Conservation (phyloP, 2,888 invertebrate species). For the Plusia festucae region DNA sequence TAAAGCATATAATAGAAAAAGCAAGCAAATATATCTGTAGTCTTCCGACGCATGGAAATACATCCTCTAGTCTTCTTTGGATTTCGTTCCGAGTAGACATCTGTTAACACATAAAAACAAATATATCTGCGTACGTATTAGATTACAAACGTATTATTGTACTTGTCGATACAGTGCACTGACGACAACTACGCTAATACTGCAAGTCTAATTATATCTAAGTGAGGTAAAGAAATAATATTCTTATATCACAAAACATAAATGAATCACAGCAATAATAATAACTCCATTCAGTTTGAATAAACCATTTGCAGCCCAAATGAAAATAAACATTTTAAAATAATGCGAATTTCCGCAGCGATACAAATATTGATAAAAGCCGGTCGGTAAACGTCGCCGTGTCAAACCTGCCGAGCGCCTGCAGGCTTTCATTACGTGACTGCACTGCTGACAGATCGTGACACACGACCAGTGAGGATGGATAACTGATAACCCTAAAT, state of each 20-base stretch:
- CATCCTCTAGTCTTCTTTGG: too few species aligned
- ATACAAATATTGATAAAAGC: conserved; percentile 63
- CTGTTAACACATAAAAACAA: too few species aligned
- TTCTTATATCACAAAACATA: not conserved
- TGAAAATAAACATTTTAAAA: conserved; percentile 6
- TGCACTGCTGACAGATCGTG: conserved; percentile 54
- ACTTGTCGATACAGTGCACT: too few species aligned
- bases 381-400: conserved; percentile 61
- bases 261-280: not conserved
- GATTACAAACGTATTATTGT: too few species aligned
- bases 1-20: too few species aligned
- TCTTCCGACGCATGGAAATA: too few species aligned
- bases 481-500: not conserved
- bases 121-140: too few species aligned
- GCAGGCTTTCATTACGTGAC: conserved; percentile 73
- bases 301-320: not conserved
- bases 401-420: conserved; percentile 65
- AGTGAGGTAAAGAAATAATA: not conserved
- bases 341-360: conserved; percentile 14
- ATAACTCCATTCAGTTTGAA: not conserved
- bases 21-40: too few species aligned
- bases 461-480: conserved; percentile 44
- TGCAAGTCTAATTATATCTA: too few species aligned
- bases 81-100: too few species aligned
- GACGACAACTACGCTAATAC: too few species aligned